Conservation (phyloP, 2,797 vertebrate genomes). For the Euphonia xanthogaster region DNA sequence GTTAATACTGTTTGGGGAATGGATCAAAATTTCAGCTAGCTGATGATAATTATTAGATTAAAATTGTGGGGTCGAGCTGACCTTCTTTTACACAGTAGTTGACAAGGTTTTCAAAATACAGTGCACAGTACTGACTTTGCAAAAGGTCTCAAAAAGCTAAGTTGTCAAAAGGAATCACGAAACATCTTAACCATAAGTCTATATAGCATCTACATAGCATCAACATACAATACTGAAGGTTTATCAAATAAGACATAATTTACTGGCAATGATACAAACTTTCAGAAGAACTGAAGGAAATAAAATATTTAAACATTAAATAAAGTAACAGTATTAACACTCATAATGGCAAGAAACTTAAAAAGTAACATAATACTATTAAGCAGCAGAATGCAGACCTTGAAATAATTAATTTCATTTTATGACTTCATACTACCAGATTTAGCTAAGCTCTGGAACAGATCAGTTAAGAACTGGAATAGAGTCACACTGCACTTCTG, state of each 20-base stretch:
- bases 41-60: neutral
- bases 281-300: neutral
- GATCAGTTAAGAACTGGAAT: neutral
- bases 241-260: neutral
- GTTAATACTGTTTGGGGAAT: neutral
- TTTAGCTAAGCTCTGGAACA: neutral
- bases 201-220: neutral
- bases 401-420: neutral
- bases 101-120: neutral
- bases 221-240: neutral
- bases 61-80: neutral
- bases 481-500: neutral
- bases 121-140: neutral
- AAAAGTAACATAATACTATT: neutral
- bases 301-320: neutral
- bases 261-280: neutral
- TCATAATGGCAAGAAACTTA: neutral
- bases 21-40: neutral
- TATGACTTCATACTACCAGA: neutral
- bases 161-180: neutral
- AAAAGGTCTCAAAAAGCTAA: neutral
- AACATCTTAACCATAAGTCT: neutral
- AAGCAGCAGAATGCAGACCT: neutral
- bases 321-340: neutral
- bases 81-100: neutral